Evolutionary conservation across 2,797 vertebrate species (phyloP), one percentile per base, ranked within the genome.

Genomic region (Neosilurus mollespiculum): DNA sequence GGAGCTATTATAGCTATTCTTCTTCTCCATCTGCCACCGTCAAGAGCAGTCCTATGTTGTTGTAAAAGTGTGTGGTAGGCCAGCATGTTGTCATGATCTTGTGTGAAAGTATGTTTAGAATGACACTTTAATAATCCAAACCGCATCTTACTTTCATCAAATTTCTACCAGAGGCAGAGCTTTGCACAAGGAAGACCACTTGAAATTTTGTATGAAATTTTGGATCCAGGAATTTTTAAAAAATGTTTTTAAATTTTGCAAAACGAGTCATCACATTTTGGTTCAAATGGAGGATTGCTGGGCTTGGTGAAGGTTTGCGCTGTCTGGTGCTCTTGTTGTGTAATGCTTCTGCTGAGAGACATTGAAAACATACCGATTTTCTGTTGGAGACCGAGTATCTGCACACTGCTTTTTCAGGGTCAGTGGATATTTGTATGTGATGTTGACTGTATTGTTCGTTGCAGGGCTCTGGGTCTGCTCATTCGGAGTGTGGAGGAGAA

Each of bases 401-500:
- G 34, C 12, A 4, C 49, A 4, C 56, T 62, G 34, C 34, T 61
- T 61, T 61, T 43, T 43, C 56, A 59, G 18, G 43, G 64, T 26
- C 76, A 26, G n/a, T 3, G 30, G 56, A 24, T 24, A 18, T 0
- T 64, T 67, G 62, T 69, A 51, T 26, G 20, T 26, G n/a, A 78
- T 67, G 11, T 56, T 54, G 37, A 71, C 51, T 56, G 43, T 66
- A 61, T 16, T 77, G 26, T 77, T n/a, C n/a, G 54, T 82, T 49
- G 34, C 89, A 98, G 97, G 91, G 92, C 96, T 90, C 93, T 99
- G 9, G 98, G 97, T 26, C 94, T 99, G 81, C 96, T 94, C 89
- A 97, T 99, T 81, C 96, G 97, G 20, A 97, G 95, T 30, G 93
- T 99, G 88, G 98, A 99, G 89, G 96, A 97, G 85, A 95, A 96